phyloP scores from a whole-genome alignment of 2,888 invertebrate genomes.

The Odontocerum albicorne region DNA sequence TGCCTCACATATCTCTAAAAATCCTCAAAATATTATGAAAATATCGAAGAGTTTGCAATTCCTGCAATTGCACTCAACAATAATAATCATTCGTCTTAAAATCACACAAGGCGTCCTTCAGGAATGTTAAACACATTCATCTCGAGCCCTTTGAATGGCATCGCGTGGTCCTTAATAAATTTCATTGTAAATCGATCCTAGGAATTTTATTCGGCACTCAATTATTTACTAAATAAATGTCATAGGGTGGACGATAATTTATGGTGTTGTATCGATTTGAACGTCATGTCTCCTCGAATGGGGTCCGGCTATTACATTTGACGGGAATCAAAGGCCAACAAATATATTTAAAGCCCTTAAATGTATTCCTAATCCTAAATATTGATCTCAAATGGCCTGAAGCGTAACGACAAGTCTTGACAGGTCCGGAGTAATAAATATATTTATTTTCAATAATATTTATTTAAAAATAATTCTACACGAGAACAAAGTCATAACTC shows the following conservation, averaged over 20 bases:
- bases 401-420: neutral
- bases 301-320: constrained; percentile 22
- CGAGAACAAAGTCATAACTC: too few species aligned
- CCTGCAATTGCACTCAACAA: neutral
- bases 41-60: neutral
- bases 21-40: too few species aligned
- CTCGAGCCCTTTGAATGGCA: neutral
- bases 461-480: neutral
- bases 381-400: constrained; percentile 18
- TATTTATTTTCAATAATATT: neutral
- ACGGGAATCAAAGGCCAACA: constrained; percentile 11
- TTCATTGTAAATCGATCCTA: constrained; percentile 19
- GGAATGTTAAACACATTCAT: too few species aligned
- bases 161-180: constrained; percentile 26
- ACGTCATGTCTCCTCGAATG: constrained; percentile 28
- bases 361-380: constrained; percentile 15
- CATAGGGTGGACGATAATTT: constrained; percentile 25
- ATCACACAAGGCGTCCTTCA: neutral
- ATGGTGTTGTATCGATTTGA: constrained; percentile 30
- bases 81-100: neutral
- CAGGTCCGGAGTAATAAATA: constrained; percentile 1
- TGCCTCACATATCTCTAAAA: neutral
- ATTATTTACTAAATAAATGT: constrained; percentile 35
- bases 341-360: constrained; percentile 9
- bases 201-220: constrained; percentile 36